phyloP scores from a whole-genome alignment of 2,888 invertebrate species.

The Drosophila setosimentum region DNA sequence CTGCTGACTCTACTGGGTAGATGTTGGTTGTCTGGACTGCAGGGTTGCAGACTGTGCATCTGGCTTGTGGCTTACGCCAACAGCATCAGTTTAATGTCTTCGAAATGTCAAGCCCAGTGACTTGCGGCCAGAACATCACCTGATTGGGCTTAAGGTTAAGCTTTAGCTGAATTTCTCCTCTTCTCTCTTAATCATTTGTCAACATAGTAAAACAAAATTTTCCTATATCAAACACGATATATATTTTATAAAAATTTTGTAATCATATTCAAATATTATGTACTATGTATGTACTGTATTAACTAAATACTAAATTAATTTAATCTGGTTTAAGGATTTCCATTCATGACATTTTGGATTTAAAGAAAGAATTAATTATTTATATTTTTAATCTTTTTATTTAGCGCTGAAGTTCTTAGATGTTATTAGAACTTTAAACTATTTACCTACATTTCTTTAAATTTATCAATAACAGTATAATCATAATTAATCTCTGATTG shows the following conservation, averaged over 20 bases:
- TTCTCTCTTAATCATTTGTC: background rate
- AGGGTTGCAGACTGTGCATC: constrained; percentile 29
- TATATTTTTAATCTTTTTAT: background rate
- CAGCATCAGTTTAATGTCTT: constrained; percentile 73
- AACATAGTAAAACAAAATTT: background rate
- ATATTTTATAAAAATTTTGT: background rate
- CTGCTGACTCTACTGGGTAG: constrained; percentile 11
- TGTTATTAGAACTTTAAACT: background rate
- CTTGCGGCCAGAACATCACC: constrained; percentile 40
- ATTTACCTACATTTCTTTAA: background rate
- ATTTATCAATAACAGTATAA: background rate
- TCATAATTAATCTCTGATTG: background rate
- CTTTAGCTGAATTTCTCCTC: constrained; percentile 5
- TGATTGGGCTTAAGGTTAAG: constrained; percentile 25
- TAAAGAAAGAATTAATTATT: too few species aligned
- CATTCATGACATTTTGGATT: background rate
- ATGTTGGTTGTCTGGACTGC: constrained; percentile 10
- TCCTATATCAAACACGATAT: background rate
- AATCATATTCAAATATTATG: background rate
- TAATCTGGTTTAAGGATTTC: background rate
- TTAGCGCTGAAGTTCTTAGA: background rate
- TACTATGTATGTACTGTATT: too few species aligned
- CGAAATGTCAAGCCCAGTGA: constrained; percentile 65
- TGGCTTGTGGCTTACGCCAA: constrained; percentile 63
- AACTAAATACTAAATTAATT: background rate